These are phyloP conservation scores for Ophthalmolycus amberensis DNA, from an alignment of 2,113 vertebrate genomes.

Conservation along the genomic window DNA sequence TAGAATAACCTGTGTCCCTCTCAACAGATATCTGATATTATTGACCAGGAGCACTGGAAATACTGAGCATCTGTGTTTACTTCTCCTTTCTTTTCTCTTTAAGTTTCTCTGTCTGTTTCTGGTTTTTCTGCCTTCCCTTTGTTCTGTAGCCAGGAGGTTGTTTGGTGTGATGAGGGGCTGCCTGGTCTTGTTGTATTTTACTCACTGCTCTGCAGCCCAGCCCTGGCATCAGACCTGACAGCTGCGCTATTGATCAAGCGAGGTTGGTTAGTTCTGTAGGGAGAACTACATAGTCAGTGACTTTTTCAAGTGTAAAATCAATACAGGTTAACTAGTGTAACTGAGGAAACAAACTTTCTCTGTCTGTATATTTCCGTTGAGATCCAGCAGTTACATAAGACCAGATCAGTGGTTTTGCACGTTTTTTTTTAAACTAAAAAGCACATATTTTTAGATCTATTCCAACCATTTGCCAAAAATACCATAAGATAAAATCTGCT, in stretches of 20 bases:
- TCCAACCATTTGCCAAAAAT: not conserved
- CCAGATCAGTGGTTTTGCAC: constrained; percentile 2
- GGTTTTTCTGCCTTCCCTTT: constrained; percentile 55
- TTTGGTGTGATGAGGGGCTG: constrained; percentile 61
- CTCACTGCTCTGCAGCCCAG: constrained; percentile 50
- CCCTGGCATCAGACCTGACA: constrained; percentile 54
- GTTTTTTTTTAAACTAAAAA: not conserved
- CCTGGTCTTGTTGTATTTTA: constrained; percentile 59
- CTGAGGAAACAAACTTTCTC: constrained; percentile 4
- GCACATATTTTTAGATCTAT: not conserved
- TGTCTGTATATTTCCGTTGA: not conserved
- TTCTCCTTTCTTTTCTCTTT: constrained; percentile 60
- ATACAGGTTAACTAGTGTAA: not conserved
- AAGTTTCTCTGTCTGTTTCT: constrained; percentile 63
- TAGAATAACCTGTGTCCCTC: constrained; percentile 84
- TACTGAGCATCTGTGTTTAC: constrained; percentile 69
- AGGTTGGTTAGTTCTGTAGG: constrained; percentile 28
- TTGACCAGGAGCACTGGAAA: constrained; percentile 84
- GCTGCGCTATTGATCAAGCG: constrained; percentile 57
- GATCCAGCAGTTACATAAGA: not conserved
- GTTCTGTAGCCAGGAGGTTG: constrained; percentile 67
- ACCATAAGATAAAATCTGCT: not conserved
- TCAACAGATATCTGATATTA: constrained; percentile 88
- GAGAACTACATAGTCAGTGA: constrained; percentile 32
- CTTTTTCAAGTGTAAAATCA: constrained; percentile 44